phyloP scores from a whole-genome alignment of 2,113 vertebrate species.

The Nibea albiflora region DNA sequence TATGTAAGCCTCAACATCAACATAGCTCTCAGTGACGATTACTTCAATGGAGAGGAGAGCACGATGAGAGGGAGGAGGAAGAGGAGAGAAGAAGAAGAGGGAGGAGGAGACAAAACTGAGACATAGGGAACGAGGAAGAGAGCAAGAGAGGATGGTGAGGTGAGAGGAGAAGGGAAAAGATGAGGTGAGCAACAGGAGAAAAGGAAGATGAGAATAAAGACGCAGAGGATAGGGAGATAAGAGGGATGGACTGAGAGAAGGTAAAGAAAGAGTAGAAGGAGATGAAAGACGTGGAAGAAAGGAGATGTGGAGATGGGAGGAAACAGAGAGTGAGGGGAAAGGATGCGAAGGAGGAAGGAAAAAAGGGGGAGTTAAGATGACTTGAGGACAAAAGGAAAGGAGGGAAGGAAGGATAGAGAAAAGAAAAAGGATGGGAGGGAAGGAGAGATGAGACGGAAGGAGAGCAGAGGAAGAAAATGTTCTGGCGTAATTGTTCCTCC shows the following conservation, averaged over 20 bases:
- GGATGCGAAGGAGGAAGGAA: neutral
- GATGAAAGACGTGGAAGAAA: neutral
- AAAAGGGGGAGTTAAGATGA: neutral
- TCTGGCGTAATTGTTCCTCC: neutral
- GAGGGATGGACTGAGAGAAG: neutral
- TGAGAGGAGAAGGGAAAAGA: neutral
- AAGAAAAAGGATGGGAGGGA: neutral
- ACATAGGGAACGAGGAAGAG: neutral
- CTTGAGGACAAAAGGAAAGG: too few relatives aligned
- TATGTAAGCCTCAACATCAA: constrained; percentile 63
- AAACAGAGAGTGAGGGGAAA: neutral
- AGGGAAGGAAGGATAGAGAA: neutral
- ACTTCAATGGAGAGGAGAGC: constrained; percentile 32
- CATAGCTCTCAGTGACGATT: constrained; percentile 52
- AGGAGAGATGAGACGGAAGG: neutral
- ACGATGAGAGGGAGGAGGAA: neutral
- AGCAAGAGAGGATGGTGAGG: neutral
- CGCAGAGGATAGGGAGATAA: too few relatives aligned
- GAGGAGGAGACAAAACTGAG: neutral
- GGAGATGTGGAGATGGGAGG: neutral
- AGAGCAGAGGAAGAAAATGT: neutral
- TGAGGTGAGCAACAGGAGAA: too few relatives aligned
- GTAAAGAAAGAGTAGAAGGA: too few relatives aligned
- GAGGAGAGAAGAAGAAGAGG: neutral
- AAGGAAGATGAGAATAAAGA: too few relatives aligned